These are phyloP conservation scores for Atta cephalotes DNA, from an alignment of 1,140 invertebrate genomes.

Conservation along the genomic window DNA sequence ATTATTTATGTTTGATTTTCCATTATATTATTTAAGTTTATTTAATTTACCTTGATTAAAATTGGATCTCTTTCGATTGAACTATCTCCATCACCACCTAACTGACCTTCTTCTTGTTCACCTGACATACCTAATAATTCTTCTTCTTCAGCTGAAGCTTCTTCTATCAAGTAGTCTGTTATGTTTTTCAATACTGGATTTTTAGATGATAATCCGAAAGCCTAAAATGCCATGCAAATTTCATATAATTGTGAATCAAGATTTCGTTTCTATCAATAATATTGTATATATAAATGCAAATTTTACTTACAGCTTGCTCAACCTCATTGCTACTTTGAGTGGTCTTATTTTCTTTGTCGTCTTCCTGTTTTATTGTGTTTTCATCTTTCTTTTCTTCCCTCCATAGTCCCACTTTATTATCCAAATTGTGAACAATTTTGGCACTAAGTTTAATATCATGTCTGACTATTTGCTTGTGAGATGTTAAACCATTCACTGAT, in stretches of 20 bases:
- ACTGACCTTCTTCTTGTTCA: constrained; percentile 87
- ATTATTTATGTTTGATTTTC: not conserved
- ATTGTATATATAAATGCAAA: not conserved
- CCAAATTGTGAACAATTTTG: constrained; percentile 97
- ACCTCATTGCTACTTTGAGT: constrained; percentile 73
- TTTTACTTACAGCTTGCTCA: constrained; percentile 80
- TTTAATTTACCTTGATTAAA: constrained; percentile 89
- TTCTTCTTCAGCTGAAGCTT: constrained; percentile 99
- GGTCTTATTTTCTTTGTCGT: constrained; percentile 74
- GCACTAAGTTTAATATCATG: constrained; percentile 97
- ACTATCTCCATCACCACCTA: constrained; percentile 86
- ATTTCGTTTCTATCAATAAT: not conserved
- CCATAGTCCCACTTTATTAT: constrained; percentile 95
- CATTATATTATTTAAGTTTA: not conserved
- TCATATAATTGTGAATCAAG: constrained; percentile 35
- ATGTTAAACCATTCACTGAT: constrained; percentile 96
- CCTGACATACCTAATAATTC: constrained; percentile 94
- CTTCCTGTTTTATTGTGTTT: constrained; percentile 64
- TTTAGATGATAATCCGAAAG: constrained; percentile 94
- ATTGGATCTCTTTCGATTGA: constrained; percentile 93
- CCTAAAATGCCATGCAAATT: constrained; percentile 76
- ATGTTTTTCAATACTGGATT: constrained; percentile 99
- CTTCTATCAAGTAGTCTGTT: constrained; percentile 99
- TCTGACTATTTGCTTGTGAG: constrained; percentile 95
- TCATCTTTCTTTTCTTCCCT: constrained; percentile 85